A percentile compares a stretch with the other conserved stretches of the same genome.
Evolutionary conservation across 2,888 invertebrate species (phyloP).

Genomic region (Cheilosia vulpina): DNA sequence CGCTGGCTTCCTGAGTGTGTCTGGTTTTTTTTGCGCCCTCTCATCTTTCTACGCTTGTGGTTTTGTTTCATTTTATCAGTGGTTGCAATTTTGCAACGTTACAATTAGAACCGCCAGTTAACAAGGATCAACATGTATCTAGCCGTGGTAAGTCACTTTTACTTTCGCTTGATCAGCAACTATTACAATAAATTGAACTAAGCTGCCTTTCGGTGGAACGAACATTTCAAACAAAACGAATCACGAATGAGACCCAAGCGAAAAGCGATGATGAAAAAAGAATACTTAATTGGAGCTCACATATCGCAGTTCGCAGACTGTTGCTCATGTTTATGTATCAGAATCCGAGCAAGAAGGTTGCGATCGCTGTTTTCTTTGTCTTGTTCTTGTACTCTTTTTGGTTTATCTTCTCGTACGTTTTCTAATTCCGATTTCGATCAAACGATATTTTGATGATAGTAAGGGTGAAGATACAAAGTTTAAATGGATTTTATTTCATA

Average conservation of each 20-base stretch:
- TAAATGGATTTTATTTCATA: too few relatives aligned
- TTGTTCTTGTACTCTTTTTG: conserved; percentile 4
- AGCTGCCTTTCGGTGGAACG: background rate
- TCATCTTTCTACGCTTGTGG: background rate
- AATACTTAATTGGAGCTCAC: conserved; percentile 58
- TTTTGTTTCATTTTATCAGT: conserved; percentile 9
- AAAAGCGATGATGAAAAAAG: conserved; percentile 56
- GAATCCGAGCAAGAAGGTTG: conserved; percentile 20
- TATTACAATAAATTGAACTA: background rate
- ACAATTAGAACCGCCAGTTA: background rate
- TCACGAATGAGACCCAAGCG: conserved; percentile 41
- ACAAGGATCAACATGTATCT: conserved; percentile 40
- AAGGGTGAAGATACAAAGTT: background rate
- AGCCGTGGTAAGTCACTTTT: conserved; percentile 52
- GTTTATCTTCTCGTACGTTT: background rate
- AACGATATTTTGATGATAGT: background rate
- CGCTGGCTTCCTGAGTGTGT: background rate
- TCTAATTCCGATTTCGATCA: conserved; percentile 7
- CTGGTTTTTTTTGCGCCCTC: conserved; percentile 1
- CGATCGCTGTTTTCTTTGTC: conserved; percentile 18
- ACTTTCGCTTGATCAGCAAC: conserved; percentile 28
- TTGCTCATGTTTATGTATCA: conserved; percentile 45
- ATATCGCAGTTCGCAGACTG: background rate
- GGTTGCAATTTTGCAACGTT: background rate
- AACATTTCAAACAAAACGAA: background rate